Evolutionary conservation across 2,113 vertebrate genomes (phyloP), one percentile per base, ranked within the genome.

Genomic region (Irena cyanogastra): DNA sequence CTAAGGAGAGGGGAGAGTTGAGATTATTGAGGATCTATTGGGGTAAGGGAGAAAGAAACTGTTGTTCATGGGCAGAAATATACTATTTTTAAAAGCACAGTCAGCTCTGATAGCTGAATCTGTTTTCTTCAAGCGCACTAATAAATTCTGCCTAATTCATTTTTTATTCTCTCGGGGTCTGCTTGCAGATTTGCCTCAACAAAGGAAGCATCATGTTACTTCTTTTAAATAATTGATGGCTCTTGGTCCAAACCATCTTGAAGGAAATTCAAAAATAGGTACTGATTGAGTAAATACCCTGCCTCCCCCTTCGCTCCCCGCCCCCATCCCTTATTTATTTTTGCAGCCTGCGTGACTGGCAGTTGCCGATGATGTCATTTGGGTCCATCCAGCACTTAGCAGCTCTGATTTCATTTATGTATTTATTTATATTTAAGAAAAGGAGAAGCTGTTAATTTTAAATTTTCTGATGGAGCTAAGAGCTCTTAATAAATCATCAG

Each of bases 91-190:
- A 97, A 95, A 97, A 95, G 72, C 96, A 81, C 75, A 96, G 95
- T 96, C 95, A 92, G 89, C 95, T 97, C 97, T 95, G 56, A 92
- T 97, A 96, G 97, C 97, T 97, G 97, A 98, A 97, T 98, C 97
- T 98, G 98, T 98, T 98, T 98, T 98, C 98, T 98, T 98, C 97
- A 97, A 98, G 97, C 97, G 15, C 97, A 97, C 98, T 99, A 98
- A 99, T 99, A 99, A 99, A 99, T 99, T 99, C 98, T 98, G 98
- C 98, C 98, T 99, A 99, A 99, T 99, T 99, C 99, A 99, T 99
- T 99, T 99, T 99, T 98, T 98, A 98, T 99, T 98, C 98, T 99
- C 99, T 99, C 99, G 98, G 98, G 99, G 98, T 98, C 98, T 98
- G 98, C 98, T 98, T 98, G 98, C 98, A 98, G 98, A 98, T 99